Conservation (phyloP, 2,113 vertebrate species). For the Panthera uncia region DNA sequence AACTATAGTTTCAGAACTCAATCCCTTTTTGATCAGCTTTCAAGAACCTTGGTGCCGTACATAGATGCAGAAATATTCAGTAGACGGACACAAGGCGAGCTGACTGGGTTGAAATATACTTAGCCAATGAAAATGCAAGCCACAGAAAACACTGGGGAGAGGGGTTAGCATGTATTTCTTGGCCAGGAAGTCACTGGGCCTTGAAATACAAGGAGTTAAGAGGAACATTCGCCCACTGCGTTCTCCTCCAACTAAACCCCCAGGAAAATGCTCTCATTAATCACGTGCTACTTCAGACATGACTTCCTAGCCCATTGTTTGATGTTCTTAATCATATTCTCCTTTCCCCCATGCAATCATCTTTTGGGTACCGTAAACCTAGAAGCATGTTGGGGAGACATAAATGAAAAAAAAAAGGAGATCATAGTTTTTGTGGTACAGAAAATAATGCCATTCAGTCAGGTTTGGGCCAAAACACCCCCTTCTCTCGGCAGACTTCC, state of each 20-base stretch:
- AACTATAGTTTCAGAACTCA: slow-evolving; percentile 29
- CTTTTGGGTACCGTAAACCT: not conserved
- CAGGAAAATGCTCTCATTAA: not conserved
- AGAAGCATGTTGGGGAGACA: not conserved
- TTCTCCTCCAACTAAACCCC: not conserved
- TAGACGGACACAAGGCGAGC: not conserved
- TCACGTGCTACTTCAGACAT: not conserved
- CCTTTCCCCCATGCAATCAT: not conserved
- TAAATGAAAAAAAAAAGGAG: slow-evolving; percentile 2
- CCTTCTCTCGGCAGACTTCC: not conserved
- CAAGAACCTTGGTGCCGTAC: not conserved
- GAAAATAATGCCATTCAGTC: not conserved
- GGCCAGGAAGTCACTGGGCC: not conserved
- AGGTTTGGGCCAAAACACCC: not conserved
- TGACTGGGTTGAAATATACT: slow-evolving; percentile 30
- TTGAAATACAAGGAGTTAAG: slow-evolving; percentile 17
- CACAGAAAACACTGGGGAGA: not conserved
- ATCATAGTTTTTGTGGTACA: not conserved
- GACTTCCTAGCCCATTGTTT: not conserved
- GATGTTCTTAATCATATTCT: not conserved
- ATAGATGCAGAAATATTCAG: not conserved
- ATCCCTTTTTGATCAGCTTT: slow-evolving; percentile 24
- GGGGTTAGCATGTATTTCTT: not conserved
- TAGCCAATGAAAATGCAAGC: slow-evolving; percentile 44
- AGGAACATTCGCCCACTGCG: not conserved